Conservation (phyloP, 2,113 vertebrate genomes). For the Dromiciops gliroides region DNA sequence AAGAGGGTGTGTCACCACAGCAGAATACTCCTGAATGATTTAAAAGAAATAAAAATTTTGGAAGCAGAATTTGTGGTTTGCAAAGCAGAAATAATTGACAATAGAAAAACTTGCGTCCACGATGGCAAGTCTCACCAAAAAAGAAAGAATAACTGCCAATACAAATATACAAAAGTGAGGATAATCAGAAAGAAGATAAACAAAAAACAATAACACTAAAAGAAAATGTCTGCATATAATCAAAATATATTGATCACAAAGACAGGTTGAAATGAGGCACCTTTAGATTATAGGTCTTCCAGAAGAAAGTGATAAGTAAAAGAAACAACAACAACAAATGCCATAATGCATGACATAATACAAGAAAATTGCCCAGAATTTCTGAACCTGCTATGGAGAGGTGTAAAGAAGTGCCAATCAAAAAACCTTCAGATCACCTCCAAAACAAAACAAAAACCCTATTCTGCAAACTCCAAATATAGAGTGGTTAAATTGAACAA, state of each 20-base stretch:
- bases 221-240: background rate
- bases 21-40: background rate
- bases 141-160: background rate
- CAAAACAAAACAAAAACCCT: background rate
- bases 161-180: background rate
- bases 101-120: background rate
- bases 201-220: background rate
- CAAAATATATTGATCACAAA: background rate
- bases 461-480: background rate
- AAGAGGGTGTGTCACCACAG: background rate
- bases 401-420: background rate
- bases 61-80: background rate
- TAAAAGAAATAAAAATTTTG: background rate
- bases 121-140: background rate
- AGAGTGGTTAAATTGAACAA: background rate
- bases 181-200: background rate
- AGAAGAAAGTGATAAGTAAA: background rate
- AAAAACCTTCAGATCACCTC: background rate
- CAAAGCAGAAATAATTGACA: background rate
- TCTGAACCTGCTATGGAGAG: background rate
- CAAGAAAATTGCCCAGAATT: background rate
- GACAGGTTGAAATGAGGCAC: background rate
- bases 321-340: background rate
- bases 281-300: background rate
- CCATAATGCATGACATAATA: background rate